Evolutionary conservation across 37 sponge, comb jelly and placozoan species (phyloP).

Genomic region (Chondrosia reniformis): DNA sequence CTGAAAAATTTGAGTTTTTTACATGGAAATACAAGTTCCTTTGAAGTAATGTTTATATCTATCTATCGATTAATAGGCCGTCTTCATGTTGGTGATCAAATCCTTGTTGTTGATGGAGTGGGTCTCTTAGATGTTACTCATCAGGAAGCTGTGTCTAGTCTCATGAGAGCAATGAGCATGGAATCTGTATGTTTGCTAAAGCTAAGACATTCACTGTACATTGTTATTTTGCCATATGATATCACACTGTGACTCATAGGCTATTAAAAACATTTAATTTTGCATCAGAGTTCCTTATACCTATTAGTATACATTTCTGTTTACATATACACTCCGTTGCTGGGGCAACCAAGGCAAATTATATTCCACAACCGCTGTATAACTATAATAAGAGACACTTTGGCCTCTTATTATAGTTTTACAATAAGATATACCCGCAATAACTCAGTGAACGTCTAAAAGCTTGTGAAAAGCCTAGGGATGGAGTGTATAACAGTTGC

Average conservation of each 20-base stretch:
- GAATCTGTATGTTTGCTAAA: slow-evolving; percentile 55
- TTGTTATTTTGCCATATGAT: neutral
- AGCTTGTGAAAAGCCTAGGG: too few relatives aligned
- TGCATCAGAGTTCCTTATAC: neutral
- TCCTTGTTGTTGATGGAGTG: slow-evolving; percentile 79
- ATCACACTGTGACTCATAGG: neutral
- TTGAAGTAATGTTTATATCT: neutral
- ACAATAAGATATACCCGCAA: too few relatives aligned
- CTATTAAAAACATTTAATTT: neutral
- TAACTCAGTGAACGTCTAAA: too few relatives aligned
- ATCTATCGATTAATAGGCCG: slow-evolving; percentile 25
- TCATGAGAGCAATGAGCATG: slow-evolving; percentile 80
- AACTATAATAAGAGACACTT: too few relatives aligned
- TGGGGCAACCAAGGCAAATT: too few relatives aligned
- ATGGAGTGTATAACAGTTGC: too few relatives aligned
- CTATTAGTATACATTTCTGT: too few relatives aligned
- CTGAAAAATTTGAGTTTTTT: too few relatives aligned
- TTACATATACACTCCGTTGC: too few relatives aligned
- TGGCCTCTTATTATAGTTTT: too few relatives aligned
- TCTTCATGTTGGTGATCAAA: slow-evolving; percentile 82
- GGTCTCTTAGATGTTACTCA: slow-evolving; percentile 70
- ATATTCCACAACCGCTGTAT: too few relatives aligned
- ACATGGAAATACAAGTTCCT: neutral
- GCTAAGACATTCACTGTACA: neutral
- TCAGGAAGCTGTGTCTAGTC: slow-evolving; percentile 65